Evolutionary conservation across 1,140 invertebrate genomes (phyloP), one percentile per base, ranked within the genome.

Genomic region (Cyclargus thomasi): DNA sequence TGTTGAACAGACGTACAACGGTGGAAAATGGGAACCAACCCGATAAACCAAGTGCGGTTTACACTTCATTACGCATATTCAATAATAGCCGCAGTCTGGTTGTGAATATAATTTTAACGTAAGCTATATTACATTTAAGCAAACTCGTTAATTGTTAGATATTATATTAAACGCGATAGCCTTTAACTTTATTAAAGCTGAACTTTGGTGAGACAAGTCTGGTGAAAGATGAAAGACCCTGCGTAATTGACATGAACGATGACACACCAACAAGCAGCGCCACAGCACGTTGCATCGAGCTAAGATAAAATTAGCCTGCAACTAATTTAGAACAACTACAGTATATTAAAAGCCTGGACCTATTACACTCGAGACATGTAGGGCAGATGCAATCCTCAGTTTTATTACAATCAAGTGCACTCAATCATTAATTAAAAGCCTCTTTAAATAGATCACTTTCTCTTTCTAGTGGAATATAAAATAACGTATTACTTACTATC

Each of bases 401-500:
- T 59, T 59, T 21, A 59, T 59, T 59, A 59, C 55, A 59, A 59
- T 59, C 55, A 21, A 59, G 55, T 59, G 55, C 55, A 59, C 55
- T 18, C 55, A 59, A 20, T 47, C 17, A 59, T 21, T 20, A 55
- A 55, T 55, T 55, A 59, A 59, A 20, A 17, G 55, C 55, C 10
- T 59, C 55, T 59, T 20, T 11, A 59, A 20, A 59, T 20, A 59
- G 18, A 59, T 59, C 11, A 59, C 55, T 59, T 59, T 59, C 55
- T 59, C 55, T 59, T 20, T 14, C 39, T 47, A 47, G 39, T 47
- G 39, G 39, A 47, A 47, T 14, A 47, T 16, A 16, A 47, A 47
- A 47, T 47, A 14, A 47, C 14, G 39, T 14, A 47, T 5, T 29
- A 29, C 39, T 5, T 29, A 29, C 39, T 47, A 16, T 47, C 39